A percentile compares a stretch with the other conserved stretches of the same genome.
Evolutionary conservation across 2,797 vertebrate genomes (phyloP).

Genomic region (Anisognathus igniventris): DNA sequence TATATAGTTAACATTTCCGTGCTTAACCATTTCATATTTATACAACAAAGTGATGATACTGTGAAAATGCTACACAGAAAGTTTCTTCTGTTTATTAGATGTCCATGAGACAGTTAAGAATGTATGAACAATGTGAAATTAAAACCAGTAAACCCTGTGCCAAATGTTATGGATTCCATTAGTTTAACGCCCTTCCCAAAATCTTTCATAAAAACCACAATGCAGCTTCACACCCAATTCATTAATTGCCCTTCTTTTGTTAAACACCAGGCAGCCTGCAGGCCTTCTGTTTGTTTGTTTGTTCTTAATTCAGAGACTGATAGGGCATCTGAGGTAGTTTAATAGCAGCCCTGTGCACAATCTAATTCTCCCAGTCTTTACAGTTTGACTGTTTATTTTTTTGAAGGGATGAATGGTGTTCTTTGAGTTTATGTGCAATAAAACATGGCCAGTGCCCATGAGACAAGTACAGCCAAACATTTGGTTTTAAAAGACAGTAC

Average conservation of each 20-base stretch:
- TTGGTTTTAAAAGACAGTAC: neutral
- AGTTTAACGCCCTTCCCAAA: neutral
- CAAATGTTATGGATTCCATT: neutral
- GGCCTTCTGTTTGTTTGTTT: neutral
- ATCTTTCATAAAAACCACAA: constrained; percentile 7
- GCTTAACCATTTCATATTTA: neutral
- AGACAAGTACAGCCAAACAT: neutral
- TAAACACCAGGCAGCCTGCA: neutral
- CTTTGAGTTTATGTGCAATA: neutral
- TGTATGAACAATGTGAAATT: neutral
- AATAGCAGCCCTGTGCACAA: neutral
- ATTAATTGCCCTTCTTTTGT: neutral
- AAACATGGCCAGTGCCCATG: neutral
- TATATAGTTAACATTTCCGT: neutral
- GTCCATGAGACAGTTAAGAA: neutral
- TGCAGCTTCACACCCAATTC: neutral
- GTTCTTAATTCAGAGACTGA: neutral
- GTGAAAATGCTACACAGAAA: neutral
- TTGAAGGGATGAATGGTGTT: neutral
- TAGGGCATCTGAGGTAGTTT: neutral
- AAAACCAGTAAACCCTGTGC: neutral
- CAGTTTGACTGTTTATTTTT: neutral
- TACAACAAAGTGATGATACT: neutral
- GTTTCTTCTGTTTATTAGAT: neutral
- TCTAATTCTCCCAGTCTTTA: neutral